phyloP scores from a whole-genome alignment of 2,797 vertebrate species.

The Nasua narica region DNA sequence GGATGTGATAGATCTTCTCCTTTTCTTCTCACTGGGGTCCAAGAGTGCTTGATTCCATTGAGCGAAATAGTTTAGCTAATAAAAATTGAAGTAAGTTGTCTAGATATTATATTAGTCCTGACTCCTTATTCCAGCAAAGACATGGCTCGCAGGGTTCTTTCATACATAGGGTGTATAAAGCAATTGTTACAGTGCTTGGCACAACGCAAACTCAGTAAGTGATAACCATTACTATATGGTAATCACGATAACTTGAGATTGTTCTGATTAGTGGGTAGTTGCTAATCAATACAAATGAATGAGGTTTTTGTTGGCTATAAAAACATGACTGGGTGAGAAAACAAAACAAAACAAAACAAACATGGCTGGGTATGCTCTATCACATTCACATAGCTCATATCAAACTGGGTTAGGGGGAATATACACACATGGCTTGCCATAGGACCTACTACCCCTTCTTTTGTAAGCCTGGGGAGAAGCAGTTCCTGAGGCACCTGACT shows the following conservation, averaged over 20 bases:
- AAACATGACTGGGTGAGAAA: too few relatives aligned
- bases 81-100: not conserved
- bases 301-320: not conserved
- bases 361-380: not conserved
- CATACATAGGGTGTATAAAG: not conserved
- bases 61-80: not conserved
- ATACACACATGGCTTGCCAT: not conserved
- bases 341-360: too few relatives aligned
- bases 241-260: not conserved
- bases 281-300: not conserved
- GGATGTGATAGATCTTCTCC: not conserved
- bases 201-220: not conserved
- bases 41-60: not conserved
- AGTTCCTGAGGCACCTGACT: not conserved
- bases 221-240: not conserved
- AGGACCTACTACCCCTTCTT: not conserved
- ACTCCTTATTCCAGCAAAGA: not conserved
- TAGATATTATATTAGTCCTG: not conserved
- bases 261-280: not conserved
- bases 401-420: not conserved
- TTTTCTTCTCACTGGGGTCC: not conserved
- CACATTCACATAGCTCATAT: not conserved
- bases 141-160: not conserved
- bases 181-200: not conserved
- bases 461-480: not conserved